A percentile compares a stretch with the other conserved stretches of the same genome.
Conservation (phyloP, 2,888 invertebrate genomes). For the Carcina quercana region DNA sequence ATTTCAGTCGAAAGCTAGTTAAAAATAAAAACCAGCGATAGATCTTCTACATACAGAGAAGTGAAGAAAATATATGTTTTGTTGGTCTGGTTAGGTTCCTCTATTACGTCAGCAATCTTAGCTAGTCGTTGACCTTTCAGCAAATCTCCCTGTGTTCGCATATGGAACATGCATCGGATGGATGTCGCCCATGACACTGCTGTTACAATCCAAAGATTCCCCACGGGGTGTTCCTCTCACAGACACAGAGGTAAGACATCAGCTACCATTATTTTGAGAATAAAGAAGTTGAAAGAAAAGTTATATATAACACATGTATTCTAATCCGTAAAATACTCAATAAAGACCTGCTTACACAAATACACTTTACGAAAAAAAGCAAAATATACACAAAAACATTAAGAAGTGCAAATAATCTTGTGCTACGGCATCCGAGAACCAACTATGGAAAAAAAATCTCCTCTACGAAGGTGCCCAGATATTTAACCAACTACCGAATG, state of each 20-base stretch:
- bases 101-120: background rate
- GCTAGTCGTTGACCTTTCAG: slow-evolving; percentile 27
- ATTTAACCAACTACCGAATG: too few species aligned
- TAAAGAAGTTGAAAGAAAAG: too few species aligned
- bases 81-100: background rate
- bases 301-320: too few species aligned
- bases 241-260: slow-evolving; percentile 37
- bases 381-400: too few species aligned
- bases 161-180: slow-evolving; percentile 68
- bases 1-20: background rate
- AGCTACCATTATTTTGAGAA: too few species aligned
- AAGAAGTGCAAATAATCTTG: too few species aligned
- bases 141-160: slow-evolving; percentile 64
- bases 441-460: too few species aligned
- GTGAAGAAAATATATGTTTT: background rate
- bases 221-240: slow-evolving; percentile 48
- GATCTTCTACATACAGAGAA: background rate
- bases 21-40: background rate
- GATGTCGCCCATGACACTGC: slow-evolving; percentile 67
- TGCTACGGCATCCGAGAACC: too few species aligned
- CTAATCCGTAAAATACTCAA: too few species aligned
- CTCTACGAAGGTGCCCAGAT: too few species aligned
- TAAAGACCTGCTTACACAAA: too few species aligned
- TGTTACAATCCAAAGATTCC: slow-evolving; percentile 54
- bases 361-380: too few species aligned